Evolutionary conservation across 2,797 vertebrate species (phyloP).

Genomic region (Propithecus deckenii): DNA sequence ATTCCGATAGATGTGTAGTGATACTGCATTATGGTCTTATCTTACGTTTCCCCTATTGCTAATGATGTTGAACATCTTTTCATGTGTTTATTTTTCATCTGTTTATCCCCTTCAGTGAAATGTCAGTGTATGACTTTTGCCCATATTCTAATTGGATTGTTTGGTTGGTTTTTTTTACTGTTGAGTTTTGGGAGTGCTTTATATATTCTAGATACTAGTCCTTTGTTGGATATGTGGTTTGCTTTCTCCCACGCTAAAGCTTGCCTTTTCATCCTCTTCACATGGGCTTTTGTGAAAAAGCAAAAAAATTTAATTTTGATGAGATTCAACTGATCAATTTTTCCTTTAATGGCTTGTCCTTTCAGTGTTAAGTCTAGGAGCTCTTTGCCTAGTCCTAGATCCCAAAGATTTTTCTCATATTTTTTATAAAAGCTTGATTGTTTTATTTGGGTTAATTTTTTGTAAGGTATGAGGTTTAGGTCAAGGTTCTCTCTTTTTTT

Average conservation of each 20-base stretch:
- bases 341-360: background rate
- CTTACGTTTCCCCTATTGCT: background rate
- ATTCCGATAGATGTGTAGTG: background rate
- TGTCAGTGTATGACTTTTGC: conserved; percentile 19
- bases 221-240: conserved; percentile 10
- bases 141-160: conserved; percentile 12
- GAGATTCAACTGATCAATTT: background rate
- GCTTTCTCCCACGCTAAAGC: background rate
- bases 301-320: conserved; percentile 22
- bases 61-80: conserved; percentile 25
- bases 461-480: background rate
- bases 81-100: conserved; percentile 29
- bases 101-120: background rate
- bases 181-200: conserved; percentile 23
- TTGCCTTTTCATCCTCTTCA: conserved; percentile 37
- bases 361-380: background rate
- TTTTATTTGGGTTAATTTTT: conserved; percentile 1
- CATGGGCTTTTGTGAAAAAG: background rate
- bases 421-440: conserved; percentile 10
- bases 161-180: background rate
- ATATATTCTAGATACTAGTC: background rate
- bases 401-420: background rate
- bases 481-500: background rate
- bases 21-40: background rate
- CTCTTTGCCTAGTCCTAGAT: background rate